These are phyloP conservation scores for Brachyalestes nurse DNA, from an alignment of 2,797 vertebrate species.

Conservation along the genomic window DNA sequence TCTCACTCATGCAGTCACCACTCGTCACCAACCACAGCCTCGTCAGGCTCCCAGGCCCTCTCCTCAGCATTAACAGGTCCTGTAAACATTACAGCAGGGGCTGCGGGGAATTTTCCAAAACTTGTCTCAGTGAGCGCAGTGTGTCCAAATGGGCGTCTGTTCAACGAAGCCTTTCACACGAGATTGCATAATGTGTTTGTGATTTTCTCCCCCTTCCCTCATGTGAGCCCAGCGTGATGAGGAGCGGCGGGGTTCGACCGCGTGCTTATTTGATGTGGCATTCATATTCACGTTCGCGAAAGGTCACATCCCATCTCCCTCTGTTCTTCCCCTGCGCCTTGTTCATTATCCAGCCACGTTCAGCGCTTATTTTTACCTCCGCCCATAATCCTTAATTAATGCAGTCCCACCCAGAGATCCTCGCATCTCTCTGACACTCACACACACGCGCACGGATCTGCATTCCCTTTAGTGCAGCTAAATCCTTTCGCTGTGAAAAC, in stretches of 20 bases:
- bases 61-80: neutral
- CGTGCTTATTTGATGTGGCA: slow-evolving; percentile 58
- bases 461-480: slow-evolving; percentile 42
- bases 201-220: neutral
- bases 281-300: slow-evolving; percentile 69
- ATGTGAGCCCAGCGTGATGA: neutral
- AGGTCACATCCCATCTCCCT: slow-evolving; percentile 73
- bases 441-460: slow-evolving; percentile 30
- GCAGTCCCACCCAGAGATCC: slow-evolving; percentile 64
- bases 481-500: neutral
- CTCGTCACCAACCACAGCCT: neutral
- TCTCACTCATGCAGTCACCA: neutral
- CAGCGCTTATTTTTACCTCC: slow-evolving; percentile 76
- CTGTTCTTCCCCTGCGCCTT: slow-evolving; percentile 61
- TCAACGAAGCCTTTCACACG: slow-evolving; percentile 3
- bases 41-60: neutral
- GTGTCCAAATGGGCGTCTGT: no score
- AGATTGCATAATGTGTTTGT: slow-evolving; percentile 7
- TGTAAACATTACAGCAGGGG: neutral
- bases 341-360: slow-evolving; percentile 73
- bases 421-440: slow-evolving; percentile 46
- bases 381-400: slow-evolving; percentile 77
- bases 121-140: neutral
- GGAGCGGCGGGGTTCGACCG: slow-evolving; percentile 6
- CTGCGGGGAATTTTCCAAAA: neutral